Percentiles rank a stretch among this genome's conserved stretches.
phyloP scores from a whole-genome alignment of 1,140 invertebrate genomes.

The Asobara japonica region DNA sequence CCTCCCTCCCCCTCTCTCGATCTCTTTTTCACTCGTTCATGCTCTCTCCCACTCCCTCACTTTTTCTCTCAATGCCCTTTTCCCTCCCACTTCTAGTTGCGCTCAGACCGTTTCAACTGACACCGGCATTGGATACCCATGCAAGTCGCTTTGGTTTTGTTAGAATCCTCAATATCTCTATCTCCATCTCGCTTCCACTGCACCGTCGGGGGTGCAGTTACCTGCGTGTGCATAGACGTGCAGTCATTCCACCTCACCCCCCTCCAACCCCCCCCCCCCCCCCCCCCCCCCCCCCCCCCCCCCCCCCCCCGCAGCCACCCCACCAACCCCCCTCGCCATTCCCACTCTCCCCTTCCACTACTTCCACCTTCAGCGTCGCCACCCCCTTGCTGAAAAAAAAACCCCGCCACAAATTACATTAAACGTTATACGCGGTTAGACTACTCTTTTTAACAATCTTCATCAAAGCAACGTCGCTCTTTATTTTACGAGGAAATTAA shows the following conservation, averaged over 20 bases:
- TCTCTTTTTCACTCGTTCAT: not conserved
- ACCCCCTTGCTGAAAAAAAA: not conserved
- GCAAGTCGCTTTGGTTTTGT: not conserved
- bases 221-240: conserved; percentile 15
- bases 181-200: conserved; percentile 23
- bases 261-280: not conserved
- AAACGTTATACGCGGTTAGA: conserved; percentile 13
- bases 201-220: not conserved
- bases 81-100: conserved; percentile 30
- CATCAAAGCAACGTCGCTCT: conserved; percentile 1
- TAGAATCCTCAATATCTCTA: conserved; percentile 23
- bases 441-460: conserved; percentile 15
- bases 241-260: conserved; percentile 18
- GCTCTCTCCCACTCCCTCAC: no score
- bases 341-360: not conserved
- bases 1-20: not conserved
- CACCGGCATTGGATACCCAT: not conserved
- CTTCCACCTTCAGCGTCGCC: not conserved
- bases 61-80: conserved; percentile 25
- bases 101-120: not conserved
- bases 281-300: no score
- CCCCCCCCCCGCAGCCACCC: no score
- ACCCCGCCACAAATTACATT: conserved; percentile 12
- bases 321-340: no score
- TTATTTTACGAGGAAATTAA: not conserved